Percentiles rank a stretch among this genome's conserved stretches.
Evolutionary conservation across 2,113 vertebrate genomes (phyloP).

Genomic region (Osmerus mordax): DNA sequence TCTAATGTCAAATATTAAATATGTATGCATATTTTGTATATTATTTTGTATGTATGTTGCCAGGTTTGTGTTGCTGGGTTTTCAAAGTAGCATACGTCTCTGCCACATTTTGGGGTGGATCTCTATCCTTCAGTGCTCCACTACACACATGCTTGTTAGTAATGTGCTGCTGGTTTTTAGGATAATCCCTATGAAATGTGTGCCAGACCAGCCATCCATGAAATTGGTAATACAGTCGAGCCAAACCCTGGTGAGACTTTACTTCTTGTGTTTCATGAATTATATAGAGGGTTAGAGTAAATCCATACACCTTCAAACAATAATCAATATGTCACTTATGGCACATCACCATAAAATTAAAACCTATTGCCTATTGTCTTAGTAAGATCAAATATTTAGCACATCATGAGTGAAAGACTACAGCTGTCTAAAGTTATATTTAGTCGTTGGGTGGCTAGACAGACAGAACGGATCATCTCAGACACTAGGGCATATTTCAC

Average conservation of each 20-base stretch:
- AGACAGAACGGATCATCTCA: constrained; percentile 39
- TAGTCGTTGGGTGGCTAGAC: constrained; percentile 52
- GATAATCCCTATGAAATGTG: constrained; percentile 27
- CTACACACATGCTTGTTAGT: constrained; percentile 13
- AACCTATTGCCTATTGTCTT: constrained; percentile 23
- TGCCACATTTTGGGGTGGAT: too few species aligned
- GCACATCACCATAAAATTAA: not conserved
- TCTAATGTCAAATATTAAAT: not conserved
- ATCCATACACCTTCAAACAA: not conserved
- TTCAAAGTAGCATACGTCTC: too few species aligned
- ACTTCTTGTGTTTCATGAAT: constrained; percentile 35
- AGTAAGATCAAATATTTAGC: constrained; percentile 56
- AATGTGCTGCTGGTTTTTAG: constrained; percentile 31
- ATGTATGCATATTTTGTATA: not conserved
- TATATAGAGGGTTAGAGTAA: not conserved
- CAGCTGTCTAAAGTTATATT: constrained; percentile 60
- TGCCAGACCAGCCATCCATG: constrained; percentile 55
- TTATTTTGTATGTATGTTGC: not conserved
- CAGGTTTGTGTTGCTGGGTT: too few species aligned
- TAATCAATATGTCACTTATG: not conserved
- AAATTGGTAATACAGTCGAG: constrained; percentile 49
- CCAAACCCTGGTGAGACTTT: constrained; percentile 22
- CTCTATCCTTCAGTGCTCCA: too few species aligned
- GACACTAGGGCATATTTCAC: constrained; percentile 64
- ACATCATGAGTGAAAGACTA: constrained; percentile 21